A percentile compares a stretch with the other conserved stretches of the same genome.
phyloP scores from a whole-genome alignment of 1,140 invertebrate species.

The Neodiprion pinetum region DNA sequence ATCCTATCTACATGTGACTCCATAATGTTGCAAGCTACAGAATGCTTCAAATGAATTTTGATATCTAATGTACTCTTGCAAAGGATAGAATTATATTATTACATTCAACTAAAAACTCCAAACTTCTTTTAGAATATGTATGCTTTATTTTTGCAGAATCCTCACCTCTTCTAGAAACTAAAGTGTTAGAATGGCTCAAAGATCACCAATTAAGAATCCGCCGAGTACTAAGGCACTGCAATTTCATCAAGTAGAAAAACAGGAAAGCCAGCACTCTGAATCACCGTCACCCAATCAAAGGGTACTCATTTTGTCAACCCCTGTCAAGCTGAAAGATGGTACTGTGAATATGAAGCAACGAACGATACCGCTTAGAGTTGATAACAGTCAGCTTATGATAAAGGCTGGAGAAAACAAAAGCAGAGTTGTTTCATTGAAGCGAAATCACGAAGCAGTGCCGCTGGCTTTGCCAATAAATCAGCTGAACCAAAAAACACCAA shows the following conservation, averaged over 20 bases:
- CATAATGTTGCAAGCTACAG: no score
- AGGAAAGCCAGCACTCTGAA: neutral
- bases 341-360: constrained; percentile 15
- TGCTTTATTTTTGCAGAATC: no score
- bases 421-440: constrained; percentile 13
- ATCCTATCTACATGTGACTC: no score
- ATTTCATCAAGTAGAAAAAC: constrained; percentile 9
- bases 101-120: no score
- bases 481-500: constrained; percentile 10
- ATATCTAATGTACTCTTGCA: no score
- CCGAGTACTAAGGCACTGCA: neutral
- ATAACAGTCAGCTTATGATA: constrained; percentile 11
- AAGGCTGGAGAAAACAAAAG: neutral
- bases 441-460: constrained; percentile 9
- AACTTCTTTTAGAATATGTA: no score
- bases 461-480: constrained; percentile 14
- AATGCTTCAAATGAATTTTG: no score
- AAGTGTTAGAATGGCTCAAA: constrained; percentile 12
- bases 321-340: constrained; percentile 11
- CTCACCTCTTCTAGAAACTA: neutral
- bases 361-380: constrained; percentile 11
- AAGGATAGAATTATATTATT: no score
- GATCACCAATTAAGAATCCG: neutral
- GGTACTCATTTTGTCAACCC: constrained; percentile 13
- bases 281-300: neutral